Conservation (phyloP, 2,797 vertebrate species). For the Notolabrus celidotus region DNA sequence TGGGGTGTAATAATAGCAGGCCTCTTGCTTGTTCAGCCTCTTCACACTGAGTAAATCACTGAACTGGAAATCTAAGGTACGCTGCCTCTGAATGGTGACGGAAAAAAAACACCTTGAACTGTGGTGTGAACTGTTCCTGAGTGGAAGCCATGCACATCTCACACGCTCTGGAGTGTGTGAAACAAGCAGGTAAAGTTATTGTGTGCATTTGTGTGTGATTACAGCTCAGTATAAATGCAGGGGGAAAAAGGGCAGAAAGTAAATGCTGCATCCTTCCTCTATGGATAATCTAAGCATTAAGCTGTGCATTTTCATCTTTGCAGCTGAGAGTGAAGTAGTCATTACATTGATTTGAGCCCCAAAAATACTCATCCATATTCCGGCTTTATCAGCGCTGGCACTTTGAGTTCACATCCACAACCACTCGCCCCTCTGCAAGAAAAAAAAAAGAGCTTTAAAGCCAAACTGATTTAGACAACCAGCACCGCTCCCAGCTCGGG, state of each 20-base stretch:
- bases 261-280: no score
- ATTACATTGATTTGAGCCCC: constrained; percentile 42
- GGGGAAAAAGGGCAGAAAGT: background rate
- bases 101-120: constrained; percentile 16
- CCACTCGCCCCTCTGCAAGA: constrained; percentile 29
- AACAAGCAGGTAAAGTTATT: constrained; percentile 14
- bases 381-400: constrained; percentile 16
- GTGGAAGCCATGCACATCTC: background rate
- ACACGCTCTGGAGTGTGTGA: background rate
- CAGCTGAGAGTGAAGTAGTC: constrained; percentile 19
- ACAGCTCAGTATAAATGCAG: constrained; percentile 9
- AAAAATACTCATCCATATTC: constrained; percentile 13
- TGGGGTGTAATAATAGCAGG: constrained; percentile 7
- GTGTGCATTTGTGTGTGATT: constrained; percentile 31
- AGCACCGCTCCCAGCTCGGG: constrained; percentile 29
- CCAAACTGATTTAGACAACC: constrained; percentile 58
- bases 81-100: constrained; percentile 6
- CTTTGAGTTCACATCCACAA: constrained; percentile 34
- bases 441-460: constrained; percentile 35
- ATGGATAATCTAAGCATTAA: no score
- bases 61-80: constrained; percentile 12
- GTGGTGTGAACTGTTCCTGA: constrained; percentile 5
- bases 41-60: constrained; percentile 29
- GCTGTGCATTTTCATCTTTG: constrained; percentile 6
- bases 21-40: constrained; percentile 34